Evolutionary conservation across 1,140 invertebrate genomes (phyloP).

Genomic region (Lordiphosa collinella): DNA sequence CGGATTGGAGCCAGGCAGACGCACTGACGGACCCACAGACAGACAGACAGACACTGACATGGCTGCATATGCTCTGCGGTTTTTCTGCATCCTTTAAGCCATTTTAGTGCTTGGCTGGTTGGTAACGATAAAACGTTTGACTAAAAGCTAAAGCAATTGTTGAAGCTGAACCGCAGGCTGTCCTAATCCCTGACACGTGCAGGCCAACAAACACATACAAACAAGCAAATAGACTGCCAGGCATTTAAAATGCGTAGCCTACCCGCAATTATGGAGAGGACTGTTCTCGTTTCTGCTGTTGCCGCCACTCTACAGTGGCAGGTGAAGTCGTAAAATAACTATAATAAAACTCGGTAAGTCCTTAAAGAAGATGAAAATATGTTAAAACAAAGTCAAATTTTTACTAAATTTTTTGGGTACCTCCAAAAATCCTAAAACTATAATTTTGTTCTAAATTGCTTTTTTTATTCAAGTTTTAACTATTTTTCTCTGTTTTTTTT

Average conservation of each 20-base stretch:
- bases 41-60: conserved; percentile 6
- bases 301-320: conserved; percentile 9
- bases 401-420: too few relatives aligned
- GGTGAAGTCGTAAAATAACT: too few relatives aligned
- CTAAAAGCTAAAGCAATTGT: conserved; percentile 14
- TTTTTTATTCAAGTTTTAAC: too few relatives aligned
- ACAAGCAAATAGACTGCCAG: conserved; percentile 12
- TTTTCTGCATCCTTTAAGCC: conserved; percentile 14
- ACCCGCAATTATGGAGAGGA: conserved; percentile 21
- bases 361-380: too few relatives aligned
- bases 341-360: too few relatives aligned
- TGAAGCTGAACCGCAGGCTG: conserved; percentile 10
- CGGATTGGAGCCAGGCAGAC: conserved; percentile 17
- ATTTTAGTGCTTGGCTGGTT: conserved; percentile 9
- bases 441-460: too few relatives aligned
- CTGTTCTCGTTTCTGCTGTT: background rate
- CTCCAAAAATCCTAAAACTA: too few relatives aligned
- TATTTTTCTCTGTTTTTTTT: too few relatives aligned
- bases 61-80: conserved; percentile 6
- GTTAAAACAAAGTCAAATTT: too few relatives aligned
- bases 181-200: conserved; percentile 34
- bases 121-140: conserved; percentile 19
- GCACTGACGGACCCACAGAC: background rate
- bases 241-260: conserved; percentile 18
- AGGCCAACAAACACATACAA: conserved; percentile 13